These are phyloP conservation scores for Nomada fucata DNA, from an alignment of 2,888 invertebrate species.

Conservation along the genomic window DNA sequence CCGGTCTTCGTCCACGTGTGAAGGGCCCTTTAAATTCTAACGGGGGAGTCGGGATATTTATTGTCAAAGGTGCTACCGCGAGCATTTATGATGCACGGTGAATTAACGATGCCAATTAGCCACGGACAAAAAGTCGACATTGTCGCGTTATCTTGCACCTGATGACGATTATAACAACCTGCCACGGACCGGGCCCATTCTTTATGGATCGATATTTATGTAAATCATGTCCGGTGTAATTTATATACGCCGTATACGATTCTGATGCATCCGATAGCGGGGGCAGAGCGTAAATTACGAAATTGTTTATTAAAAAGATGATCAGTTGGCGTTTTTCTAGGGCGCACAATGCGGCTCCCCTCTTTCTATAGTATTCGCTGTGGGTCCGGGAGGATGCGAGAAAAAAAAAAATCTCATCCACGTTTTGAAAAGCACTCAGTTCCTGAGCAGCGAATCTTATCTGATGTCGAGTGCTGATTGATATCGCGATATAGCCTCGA, in stretches of 20 bases:
- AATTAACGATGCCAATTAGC: constrained; percentile 70
- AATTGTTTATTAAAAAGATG: constrained; percentile 22
- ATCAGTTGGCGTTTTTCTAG: constrained; percentile 47
- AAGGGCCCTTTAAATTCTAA: constrained; percentile 71
- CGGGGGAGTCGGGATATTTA: constrained; percentile 70
- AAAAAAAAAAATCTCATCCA: constrained; percentile 64
- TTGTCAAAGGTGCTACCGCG: constrained; percentile 67
- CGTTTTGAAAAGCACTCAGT: constrained; percentile 77
- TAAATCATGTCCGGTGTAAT: not conserved
- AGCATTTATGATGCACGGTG: constrained; percentile 67
- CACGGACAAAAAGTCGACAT: constrained; percentile 48
- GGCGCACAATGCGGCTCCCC: constrained; percentile 25
- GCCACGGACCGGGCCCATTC: not conserved
- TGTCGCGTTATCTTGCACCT: constrained; percentile 49
- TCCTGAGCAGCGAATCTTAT: constrained; percentile 81
- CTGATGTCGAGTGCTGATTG: constrained; percentile 82
- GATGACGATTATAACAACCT: constrained; percentile 23
- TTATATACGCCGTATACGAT: not conserved
- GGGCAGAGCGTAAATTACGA: not conserved
- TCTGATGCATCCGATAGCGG: not conserved
- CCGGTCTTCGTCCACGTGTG: constrained; percentile 68
- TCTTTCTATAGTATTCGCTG: constrained; percentile 1
- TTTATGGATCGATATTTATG: constrained; percentile 18
- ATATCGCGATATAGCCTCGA: constrained; percentile 77
- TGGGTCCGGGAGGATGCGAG: constrained; percentile 37